Evolutionary conservation across 1,140 invertebrate species (phyloP).

Genomic region (Tetraneura akinire): DNA sequence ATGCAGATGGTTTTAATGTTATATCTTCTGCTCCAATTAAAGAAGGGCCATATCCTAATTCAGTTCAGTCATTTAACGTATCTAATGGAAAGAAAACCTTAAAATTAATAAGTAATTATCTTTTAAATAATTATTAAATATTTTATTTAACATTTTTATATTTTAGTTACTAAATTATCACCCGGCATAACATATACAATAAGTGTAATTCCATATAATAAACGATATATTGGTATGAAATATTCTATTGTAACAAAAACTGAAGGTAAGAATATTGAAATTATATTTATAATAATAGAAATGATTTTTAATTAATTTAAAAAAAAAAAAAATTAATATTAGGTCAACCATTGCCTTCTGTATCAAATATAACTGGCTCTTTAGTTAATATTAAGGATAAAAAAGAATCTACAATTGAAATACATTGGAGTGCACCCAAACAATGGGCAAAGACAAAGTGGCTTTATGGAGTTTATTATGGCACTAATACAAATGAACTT

Average conservation of each 20-base stretch:
- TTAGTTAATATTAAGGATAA: constrained; percentile 64
- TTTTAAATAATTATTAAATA: too few relatives aligned
- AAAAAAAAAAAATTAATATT: constrained; percentile 32
- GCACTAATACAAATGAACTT: constrained; percentile 55
- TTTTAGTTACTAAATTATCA: constrained; percentile 64
- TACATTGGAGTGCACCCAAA: constrained; percentile 68
- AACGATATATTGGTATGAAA: constrained; percentile 34
- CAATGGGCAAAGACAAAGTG: constrained; percentile 62
- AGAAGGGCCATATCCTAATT: constrained; percentile 61
- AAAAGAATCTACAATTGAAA: constrained; percentile 62
- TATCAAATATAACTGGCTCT: constrained; percentile 61
- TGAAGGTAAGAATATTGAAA: constrained; percentile 14
- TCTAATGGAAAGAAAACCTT: constrained; percentile 56
- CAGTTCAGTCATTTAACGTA: constrained; percentile 53
- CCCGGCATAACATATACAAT: constrained; percentile 65
- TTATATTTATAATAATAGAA: too few relatives aligned
- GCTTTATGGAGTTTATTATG: constrained; percentile 70
- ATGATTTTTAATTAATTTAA: too few relatives aligned
- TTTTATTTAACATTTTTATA: too few relatives aligned
- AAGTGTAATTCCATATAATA: constrained; percentile 59
- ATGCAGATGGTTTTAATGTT: constrained; percentile 68
- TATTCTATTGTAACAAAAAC: constrained; percentile 30
- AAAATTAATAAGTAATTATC: constrained; percentile 55
- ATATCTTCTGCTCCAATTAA: constrained; percentile 56
- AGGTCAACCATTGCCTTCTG: constrained; percentile 61